phyloP scores from a whole-genome alignment of 2,888 invertebrate species.

The Caradrina clavipalpis region DNA sequence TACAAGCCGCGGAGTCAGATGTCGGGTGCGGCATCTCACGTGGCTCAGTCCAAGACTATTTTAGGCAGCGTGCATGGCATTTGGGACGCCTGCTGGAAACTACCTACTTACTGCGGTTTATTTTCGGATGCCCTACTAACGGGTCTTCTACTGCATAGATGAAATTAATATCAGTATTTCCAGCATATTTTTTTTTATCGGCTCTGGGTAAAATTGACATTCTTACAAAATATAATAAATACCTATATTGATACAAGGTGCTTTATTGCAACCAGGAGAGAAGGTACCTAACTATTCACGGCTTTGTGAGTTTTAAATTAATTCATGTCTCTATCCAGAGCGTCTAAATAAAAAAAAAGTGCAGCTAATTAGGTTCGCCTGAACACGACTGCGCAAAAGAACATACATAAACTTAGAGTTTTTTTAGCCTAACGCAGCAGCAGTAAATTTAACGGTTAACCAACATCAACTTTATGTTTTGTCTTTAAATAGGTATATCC shows the following conservation, averaged over 20 bases:
- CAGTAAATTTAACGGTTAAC: conserved; percentile 64
- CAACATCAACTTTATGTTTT: conserved; percentile 33
- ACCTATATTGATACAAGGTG: conserved; percentile 1
- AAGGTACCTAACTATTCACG: conserved; percentile 74
- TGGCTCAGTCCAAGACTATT: conserved; percentile 80
- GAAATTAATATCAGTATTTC: conserved; percentile 51
- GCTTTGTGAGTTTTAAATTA: conserved; percentile 77
- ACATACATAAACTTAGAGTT: conserved; percentile 65
- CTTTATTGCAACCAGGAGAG: conserved; percentile 65
- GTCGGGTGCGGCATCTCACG: conserved; percentile 73
- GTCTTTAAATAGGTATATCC: conserved; percentile 7
- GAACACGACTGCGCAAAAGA: conserved; percentile 67
- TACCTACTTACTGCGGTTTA: conserved; percentile 82
- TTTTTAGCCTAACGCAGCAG: conserved; percentile 67
- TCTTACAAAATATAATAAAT: not conserved
- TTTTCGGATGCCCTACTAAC: conserved; percentile 87
- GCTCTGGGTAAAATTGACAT: conserved; percentile 1
- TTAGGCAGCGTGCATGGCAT: conserved; percentile 85
- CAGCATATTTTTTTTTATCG: conserved; percentile 5
- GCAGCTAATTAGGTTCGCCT: conserved; percentile 78
- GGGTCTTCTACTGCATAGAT: conserved; percentile 73
- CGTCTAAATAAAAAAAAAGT: conserved; percentile 75
- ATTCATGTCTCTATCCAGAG: conserved; percentile 75
- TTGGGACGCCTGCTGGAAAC: conserved; percentile 88
- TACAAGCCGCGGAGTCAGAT: conserved; percentile 73